Evolutionary conservation across 2,888 invertebrate genomes (phyloP), one percentile per base, ranked within the genome.

Genomic region (Lepidochrysops patricia): DNA sequence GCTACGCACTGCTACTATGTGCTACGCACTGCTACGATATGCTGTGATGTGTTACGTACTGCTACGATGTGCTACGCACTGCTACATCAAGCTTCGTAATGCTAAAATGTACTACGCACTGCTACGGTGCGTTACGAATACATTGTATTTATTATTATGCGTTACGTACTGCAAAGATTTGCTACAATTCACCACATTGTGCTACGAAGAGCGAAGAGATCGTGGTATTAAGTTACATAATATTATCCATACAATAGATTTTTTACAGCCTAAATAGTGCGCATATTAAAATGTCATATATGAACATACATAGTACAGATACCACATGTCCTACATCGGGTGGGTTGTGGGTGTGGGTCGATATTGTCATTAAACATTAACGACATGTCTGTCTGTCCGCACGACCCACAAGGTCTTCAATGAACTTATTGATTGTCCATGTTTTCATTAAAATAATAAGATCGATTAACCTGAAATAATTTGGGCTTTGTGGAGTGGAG

Each of bases 321-420:
- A 19, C 43, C 4, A 43, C 43, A 61, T 61, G 64, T 65, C 57
- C 62, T 57, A 63, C 50, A 50, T 61, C 60, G 54, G 50, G 23
- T 15, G 58, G 61, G 57, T 52, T 19, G 57, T 57, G 56, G 60
- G 29, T 25, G 54, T 1, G 61, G 65, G 85, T 84, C 85, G 78
- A 72, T 70, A 68, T 64, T 65, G 54, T 71, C 83, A 82, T 87
- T 82, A 85, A 83, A 82, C 72, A 84, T 85, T 85, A 75, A 85
- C 65, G 74, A 71, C 70, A 64, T 80, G 79, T 81, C 84, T 82
- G 79, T 82, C 84, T 79, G 70, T 68, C 71, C 69, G 61, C 65
- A 76, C 57, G 25, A 49, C 23, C 19, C 23, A 19, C 48, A 54
- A 54, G 54, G 54, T 32, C 54, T 54, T 32, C 15, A 7, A 7